These are phyloP conservation scores for Dicyrtoma fusca DNA, from an alignment of 2,888 invertebrate species.

Conservation along the genomic window DNA sequence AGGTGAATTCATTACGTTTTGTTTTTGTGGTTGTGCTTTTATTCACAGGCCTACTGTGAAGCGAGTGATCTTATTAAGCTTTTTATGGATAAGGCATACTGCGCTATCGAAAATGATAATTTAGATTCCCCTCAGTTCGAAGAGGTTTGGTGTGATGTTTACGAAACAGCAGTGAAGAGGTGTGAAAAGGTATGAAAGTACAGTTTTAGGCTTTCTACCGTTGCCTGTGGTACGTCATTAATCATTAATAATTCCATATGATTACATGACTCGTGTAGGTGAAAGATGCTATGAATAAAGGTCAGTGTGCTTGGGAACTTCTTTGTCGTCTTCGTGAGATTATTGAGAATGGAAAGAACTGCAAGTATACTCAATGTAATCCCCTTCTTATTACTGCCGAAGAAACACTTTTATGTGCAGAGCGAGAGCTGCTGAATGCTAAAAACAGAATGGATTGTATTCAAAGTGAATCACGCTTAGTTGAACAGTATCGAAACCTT, in stretches of 20 bases:
- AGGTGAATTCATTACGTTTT: background rate
- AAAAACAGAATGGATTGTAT: constrained; percentile 52
- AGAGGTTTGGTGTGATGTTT: constrained; percentile 55
- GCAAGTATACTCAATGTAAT: constrained; percentile 54
- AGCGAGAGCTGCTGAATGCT: constrained; percentile 50
- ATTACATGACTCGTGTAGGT: constrained; percentile 27
- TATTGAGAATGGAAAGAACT: constrained; percentile 53
- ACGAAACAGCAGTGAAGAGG: constrained; percentile 44
- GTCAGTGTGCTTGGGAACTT: constrained; percentile 55
- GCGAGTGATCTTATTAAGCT: constrained; percentile 48
- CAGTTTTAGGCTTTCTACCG: background rate
- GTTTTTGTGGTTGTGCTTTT: constrained; percentile 1
- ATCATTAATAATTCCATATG: constrained; percentile 2
- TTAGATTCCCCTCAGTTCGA: constrained; percentile 55
- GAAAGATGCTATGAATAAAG: constrained; percentile 51
- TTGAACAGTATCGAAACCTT: constrained; percentile 52
- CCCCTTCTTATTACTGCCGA: constrained; percentile 55
- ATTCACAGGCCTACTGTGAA: constrained; percentile 51
- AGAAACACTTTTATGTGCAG: constrained; percentile 52
- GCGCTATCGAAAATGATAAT: constrained; percentile 53
- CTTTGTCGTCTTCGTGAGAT: constrained; percentile 53
- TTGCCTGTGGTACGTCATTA: no score
- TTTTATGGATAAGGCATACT: constrained; percentile 54
- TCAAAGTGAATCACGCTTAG: constrained; percentile 50
- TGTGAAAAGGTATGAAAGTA: constrained; percentile 44